Conservation (phyloP, 1,140 invertebrate genomes). For the Parapsyche elsis region DNA sequence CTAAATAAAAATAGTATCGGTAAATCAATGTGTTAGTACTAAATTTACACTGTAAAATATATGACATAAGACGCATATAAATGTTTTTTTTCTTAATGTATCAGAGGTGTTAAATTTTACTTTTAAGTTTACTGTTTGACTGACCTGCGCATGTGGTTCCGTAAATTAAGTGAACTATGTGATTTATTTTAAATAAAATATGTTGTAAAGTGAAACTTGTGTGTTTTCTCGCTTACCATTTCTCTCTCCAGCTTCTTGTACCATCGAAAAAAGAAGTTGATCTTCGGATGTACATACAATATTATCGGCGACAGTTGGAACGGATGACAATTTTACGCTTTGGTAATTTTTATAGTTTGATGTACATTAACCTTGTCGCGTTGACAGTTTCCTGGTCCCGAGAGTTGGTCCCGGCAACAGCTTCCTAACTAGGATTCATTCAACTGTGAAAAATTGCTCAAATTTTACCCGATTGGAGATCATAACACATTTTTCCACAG, state of each 20-base stretch:
- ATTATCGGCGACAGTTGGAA: background rate
- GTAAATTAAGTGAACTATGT: slow-evolving; percentile 41
- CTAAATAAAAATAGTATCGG: background rate
- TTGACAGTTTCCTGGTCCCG: slow-evolving; percentile 40
- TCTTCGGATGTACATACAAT: too few relatives aligned
- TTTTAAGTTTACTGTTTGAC: slow-evolving; percentile 43
- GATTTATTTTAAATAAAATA: slow-evolving; percentile 50
- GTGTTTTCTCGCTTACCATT: background rate
- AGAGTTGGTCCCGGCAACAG: background rate
- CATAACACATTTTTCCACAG: too few relatives aligned
- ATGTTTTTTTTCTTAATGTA: slow-evolving; percentile 9
- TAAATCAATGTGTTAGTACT: background rate
- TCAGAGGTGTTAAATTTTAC: slow-evolving; percentile 6
- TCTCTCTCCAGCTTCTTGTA: background rate
- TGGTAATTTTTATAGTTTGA: slow-evolving; percentile 32
- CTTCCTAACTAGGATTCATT: slow-evolving; percentile 1
- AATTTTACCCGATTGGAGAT: background rate
- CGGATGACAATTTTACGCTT: slow-evolving; percentile 43
- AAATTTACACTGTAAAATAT: background rate
- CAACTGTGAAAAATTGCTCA: background rate
- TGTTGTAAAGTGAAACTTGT: slow-evolving; percentile 40
- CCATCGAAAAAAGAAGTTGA: too few relatives aligned
- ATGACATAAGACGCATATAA: background rate
- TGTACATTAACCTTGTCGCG: slow-evolving; percentile 30
- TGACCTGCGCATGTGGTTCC: slow-evolving; percentile 33